phyloP scores from a whole-genome alignment of 2,113 vertebrate genomes.

The Charina bottae region DNA sequence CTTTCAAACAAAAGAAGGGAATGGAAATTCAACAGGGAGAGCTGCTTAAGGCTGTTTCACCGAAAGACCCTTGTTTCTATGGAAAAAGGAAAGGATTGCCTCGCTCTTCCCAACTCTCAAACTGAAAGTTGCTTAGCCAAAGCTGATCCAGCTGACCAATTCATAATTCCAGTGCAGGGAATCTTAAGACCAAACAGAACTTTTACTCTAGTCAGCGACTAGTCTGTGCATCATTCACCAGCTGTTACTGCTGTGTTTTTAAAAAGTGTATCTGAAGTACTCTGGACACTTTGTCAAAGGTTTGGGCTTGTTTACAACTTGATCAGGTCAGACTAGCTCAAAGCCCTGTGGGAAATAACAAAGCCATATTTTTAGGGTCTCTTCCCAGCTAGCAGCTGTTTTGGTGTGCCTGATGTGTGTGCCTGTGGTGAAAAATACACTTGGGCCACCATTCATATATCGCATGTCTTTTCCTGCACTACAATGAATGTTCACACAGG shows the following conservation, averaged over 20 bases:
- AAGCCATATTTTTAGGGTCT: background rate
- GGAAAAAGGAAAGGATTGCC: background rate
- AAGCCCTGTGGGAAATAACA: background rate
- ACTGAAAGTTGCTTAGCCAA: accelerated
- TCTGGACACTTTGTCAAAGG: background rate
- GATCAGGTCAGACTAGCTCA: background rate
- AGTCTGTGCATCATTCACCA: background rate
- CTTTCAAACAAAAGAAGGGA: conserved; percentile 26
- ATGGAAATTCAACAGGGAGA: background rate
- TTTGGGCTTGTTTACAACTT: conserved; percentile 2
- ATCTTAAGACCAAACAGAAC: background rate
- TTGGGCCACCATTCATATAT: conserved; percentile 1
- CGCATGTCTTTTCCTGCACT: conserved; percentile 6
- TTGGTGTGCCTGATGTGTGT: conserved; percentile 13
- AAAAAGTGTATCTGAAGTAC: background rate
- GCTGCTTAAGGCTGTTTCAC: background rate
- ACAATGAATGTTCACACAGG: conserved; percentile 21
- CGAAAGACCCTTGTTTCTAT: background rate
- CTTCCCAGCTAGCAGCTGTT: background rate
- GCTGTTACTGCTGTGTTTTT: background rate
- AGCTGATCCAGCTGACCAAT: background rate
- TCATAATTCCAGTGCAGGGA: background rate
- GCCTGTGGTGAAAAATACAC: conserved; percentile 8
- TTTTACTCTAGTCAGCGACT: background rate
- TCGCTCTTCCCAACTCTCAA: accelerated